Evolutionary conservation across 2,113 vertebrate genomes (phyloP).

Genomic region (Oplegnathus fasciatus): DNA sequence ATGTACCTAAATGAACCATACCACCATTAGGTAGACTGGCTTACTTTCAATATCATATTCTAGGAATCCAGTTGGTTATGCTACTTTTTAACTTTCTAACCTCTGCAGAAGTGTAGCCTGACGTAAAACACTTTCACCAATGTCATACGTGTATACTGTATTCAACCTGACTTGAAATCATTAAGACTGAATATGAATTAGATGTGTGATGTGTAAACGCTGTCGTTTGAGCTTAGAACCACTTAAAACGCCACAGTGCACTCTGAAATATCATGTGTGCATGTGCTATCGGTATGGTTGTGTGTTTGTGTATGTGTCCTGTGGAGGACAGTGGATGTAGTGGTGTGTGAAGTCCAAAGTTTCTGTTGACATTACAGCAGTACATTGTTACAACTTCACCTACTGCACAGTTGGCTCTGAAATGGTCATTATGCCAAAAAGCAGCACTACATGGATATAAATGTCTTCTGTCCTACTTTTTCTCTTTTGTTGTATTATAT

Average conservation of each 20-base stretch:
- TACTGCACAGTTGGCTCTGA: neutral
- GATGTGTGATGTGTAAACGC: neutral
- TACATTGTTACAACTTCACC: conserved; percentile 14
- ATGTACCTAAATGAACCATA: too few species aligned
- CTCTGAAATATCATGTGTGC: conserved; percentile 7
- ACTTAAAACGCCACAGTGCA: neutral
- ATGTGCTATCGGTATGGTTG: neutral
- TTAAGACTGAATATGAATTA: neutral
- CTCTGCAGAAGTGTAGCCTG: neutral
- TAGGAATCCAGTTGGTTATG: neutral
- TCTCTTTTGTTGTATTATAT: neutral
- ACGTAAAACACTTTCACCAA: neutral
- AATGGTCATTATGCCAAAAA: neutral
- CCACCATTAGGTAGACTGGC: neutral
- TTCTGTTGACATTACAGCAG: conserved; percentile 62
- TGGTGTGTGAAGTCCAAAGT: conserved; percentile 65
- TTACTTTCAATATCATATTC: neutral
- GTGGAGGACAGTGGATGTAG: conserved; percentile 5
- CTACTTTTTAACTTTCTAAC: neutral
- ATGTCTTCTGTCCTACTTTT: too few species aligned
- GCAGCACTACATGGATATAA: neutral
- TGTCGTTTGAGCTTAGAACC: neutral
- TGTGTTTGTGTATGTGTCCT: conserved; percentile 12
- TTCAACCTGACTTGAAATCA: neutral
- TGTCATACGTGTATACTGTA: neutral